Conservation (phyloP, 92 coral and sea anemone genomes). For the Muricea muricata region DNA sequence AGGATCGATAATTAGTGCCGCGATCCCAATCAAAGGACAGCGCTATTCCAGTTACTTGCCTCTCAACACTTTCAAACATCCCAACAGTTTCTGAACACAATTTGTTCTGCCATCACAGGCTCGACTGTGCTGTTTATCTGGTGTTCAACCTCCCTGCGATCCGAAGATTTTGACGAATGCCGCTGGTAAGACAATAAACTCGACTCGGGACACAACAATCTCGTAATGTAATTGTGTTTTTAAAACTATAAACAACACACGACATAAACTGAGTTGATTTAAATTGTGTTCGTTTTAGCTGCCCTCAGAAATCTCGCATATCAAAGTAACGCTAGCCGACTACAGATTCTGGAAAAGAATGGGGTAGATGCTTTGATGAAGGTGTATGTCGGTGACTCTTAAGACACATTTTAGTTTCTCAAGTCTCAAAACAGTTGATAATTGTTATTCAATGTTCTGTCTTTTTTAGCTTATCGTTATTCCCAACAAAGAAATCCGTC, state of each 20-base stretch:
- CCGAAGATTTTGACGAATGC: slow-evolving; percentile 76
- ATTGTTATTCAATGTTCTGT: background rate
- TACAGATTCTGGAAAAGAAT: slow-evolving; percentile 66
- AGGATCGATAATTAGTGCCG: no score
- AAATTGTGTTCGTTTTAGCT: slow-evolving; percentile 65
- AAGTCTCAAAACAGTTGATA: no score
- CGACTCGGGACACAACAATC: background rate
- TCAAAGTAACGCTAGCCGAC: slow-evolving; percentile 60
- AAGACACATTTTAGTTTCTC: no score
- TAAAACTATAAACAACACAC: background rate
- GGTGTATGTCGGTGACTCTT: no score
- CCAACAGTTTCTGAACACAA: no score
- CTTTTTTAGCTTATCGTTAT: slow-evolving; percentile 72
- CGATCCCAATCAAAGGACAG: no score
- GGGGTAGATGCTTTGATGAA: slow-evolving; percentile 84
- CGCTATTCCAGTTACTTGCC: no score
- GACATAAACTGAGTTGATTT: background rate
- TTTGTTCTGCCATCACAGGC: slow-evolving; percentile 38
- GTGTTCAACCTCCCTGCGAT: slow-evolving; percentile 76
- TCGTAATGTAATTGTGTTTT: no score
- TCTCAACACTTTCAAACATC: background rate
- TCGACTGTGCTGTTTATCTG: slow-evolving; percentile 81
- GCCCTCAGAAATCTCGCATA: slow-evolving; percentile 82
- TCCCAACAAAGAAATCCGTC: slow-evolving; percentile 74
- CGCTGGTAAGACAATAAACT: slow-evolving; percentile 66